These are phyloP conservation scores for Thunnus albacares DNA, from an alignment of 2,797 vertebrate species.

Conservation along the genomic window DNA sequence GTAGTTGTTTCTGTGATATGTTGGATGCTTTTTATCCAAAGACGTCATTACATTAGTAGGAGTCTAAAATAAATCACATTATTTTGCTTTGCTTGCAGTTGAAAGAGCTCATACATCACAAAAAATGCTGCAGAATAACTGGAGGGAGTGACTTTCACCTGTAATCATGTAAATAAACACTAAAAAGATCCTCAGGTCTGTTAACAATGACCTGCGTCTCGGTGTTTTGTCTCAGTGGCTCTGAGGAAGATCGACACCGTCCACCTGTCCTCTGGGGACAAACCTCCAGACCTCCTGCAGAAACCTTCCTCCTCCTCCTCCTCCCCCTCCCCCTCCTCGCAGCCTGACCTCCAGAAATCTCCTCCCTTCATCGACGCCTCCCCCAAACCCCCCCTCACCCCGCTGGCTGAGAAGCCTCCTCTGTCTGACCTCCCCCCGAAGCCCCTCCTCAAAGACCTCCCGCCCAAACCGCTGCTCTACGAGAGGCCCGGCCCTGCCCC, in stretches of 20 bases:
- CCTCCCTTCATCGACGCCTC: slow-evolving; percentile 31
- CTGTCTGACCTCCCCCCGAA: slow-evolving; percentile 2
- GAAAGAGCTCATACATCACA: no score
- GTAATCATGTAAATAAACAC: no score
- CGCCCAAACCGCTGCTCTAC: not conserved
- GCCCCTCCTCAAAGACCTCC: slow-evolving; percentile 10
- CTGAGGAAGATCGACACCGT: slow-evolving; percentile 37
- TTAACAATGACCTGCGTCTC: no score
- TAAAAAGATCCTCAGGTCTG: no score
- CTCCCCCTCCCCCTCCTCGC: slow-evolving; percentile 1
- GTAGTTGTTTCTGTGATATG: no score
- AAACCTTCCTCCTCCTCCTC: not conserved
- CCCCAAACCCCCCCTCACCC: slow-evolving; percentile 15
- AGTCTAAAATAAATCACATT: no score
- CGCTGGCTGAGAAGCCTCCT: slow-evolving; percentile 13
- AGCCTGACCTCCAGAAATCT: slow-evolving; percentile 26
- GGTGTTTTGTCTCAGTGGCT: slow-evolving; percentile 12
- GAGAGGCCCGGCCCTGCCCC: not conserved
- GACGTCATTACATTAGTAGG: no score
- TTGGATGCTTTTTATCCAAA: no score
- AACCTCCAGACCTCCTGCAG: slow-evolving; percentile 8
- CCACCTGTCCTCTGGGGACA: slow-evolving; percentile 34
- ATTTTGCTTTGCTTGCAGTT: no score
- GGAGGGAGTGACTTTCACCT: no score
- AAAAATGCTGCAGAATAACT: no score